Evolutionary conservation across 2,797 vertebrate species (phyloP), one percentile per base, ranked within the genome.

Genomic region (Tinamus major): DNA sequence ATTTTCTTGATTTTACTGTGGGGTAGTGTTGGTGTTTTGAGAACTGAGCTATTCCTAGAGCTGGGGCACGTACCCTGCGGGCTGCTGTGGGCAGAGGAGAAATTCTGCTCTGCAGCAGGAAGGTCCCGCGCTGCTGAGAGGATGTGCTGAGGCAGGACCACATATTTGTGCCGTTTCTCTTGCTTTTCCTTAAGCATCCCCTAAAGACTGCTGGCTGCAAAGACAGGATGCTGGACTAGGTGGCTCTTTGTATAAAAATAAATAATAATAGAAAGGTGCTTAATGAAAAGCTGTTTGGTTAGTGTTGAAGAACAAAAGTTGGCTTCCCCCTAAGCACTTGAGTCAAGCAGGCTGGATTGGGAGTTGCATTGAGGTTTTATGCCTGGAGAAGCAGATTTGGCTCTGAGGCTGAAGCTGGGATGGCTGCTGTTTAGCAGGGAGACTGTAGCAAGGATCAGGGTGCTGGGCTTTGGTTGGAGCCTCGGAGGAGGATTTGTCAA

Each of bases 281-380:
- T 46, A 39, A 21, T 14, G 13, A 55, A 78, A 68, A 13, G 41
- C n/a, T 58, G 6, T 23, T 71, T 26, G 37, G 3, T 49, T 44
- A 13, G 20, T 26, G 44, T 33, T 68, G 67, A 37, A 51, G 76
- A 71, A 78, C 37, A 12, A 77, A 83, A 31, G 18, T 19, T 41
- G 46, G 18, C 37, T 71, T 86, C 29, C 59, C 59, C 1, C 1
- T 19, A 31, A 62, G 2, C 5, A 0, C 37, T 42, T 0, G 0
- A 39, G 42, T 24, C 23, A 27, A 70, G 21, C 33, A 51, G 77
- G 62, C 4, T 76, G 83, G 62, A 4, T 81, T 0, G 26, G 24
- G 42, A 42, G 53, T 4, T 3, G 21, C 53, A 20, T 37, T 19
- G 9, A 72, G 79, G 65, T 6, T 29, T 87, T 6, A 8, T 33